Evolutionary conservation across 1,140 invertebrate species (phyloP).

Genomic region (Adelges cooleyi): DNA sequence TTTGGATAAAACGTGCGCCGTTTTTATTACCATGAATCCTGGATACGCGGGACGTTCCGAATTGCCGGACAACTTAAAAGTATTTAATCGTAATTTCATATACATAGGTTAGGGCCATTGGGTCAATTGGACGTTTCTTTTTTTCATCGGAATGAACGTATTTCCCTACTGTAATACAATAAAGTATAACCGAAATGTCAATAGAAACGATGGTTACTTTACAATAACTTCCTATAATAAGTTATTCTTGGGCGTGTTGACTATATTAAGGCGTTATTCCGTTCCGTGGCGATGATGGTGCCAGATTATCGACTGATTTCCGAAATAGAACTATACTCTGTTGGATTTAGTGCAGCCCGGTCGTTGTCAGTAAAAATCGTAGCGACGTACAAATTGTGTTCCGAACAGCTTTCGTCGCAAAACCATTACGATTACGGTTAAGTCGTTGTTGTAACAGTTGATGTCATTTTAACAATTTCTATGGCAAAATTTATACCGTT

Average conservation of each 20-base stretch:
- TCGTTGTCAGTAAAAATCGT: constrained; percentile 88
- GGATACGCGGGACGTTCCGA: constrained; percentile 84
- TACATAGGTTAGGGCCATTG: constrained; percentile 26
- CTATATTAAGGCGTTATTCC: constrained; percentile 82
- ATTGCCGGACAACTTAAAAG: constrained; percentile 85
- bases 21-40: constrained; percentile 95
- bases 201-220: no score
- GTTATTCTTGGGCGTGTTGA: no score
- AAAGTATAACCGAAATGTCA: no score
- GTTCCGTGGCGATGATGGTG: constrained; percentile 96
- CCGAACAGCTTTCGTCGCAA: constrained; percentile 88
- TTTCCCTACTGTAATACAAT: no score
- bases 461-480: no score
- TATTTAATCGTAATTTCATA: constrained; percentile 34
- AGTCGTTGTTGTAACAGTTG: no score
- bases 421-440: constrained; percentile 95
- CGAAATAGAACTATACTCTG: constrained; percentile 86
- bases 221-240: no score
- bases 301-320: constrained; percentile 91
- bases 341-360: constrained; percentile 78
- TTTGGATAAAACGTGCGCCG: constrained; percentile 77
- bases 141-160: no score
- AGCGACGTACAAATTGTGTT: constrained; percentile 83
- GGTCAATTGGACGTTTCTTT: no score
- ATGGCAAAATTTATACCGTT: no score